phyloP scores from a whole-genome alignment of 2,113 vertebrate genomes.

The Hirundichthys speculiger region DNA sequence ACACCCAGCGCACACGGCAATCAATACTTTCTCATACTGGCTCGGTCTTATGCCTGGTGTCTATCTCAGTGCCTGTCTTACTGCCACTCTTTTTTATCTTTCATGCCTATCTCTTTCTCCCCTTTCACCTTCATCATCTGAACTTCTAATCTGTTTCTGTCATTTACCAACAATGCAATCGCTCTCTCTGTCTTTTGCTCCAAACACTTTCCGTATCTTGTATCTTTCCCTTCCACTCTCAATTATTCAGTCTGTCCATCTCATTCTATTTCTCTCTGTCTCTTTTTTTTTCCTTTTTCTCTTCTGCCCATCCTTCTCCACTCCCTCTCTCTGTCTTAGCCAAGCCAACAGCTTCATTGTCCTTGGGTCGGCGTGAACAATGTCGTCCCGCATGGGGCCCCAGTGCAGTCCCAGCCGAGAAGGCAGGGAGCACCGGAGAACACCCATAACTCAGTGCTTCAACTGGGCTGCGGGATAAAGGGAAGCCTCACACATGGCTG shows the following conservation, averaged over 20 bases:
- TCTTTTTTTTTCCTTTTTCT: conserved; percentile 23
- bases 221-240: conserved; percentile 31
- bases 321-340: conserved; percentile 33
- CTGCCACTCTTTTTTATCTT: conserved; percentile 30
- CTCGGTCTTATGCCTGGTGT: conserved; percentile 31
- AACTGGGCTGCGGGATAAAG: conserved; percentile 72
- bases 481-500: conserved; percentile 80
- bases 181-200: conserved; percentile 21
- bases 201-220: conserved; percentile 45
- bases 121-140: conserved; percentile 44
- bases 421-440: conserved; percentile 70
- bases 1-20: conserved; percentile 60
- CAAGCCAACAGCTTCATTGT: conserved; percentile 71
- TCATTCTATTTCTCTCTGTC: conserved; percentile 43
- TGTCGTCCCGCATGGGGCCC: conserved; percentile 73
- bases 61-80: conserved; percentile 29
- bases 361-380: conserved; percentile 73
- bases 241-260: conserved; percentile 52
- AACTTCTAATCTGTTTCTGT: conserved; percentile 43
- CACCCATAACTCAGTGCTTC: conserved; percentile 81
- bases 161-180: conserved; percentile 36
- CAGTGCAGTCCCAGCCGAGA: conserved; percentile 66
- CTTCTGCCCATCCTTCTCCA: conserved; percentile 8
- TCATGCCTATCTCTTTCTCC: conserved; percentile 29
- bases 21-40: conserved; percentile 65